Evolutionary conservation across 2,888 invertebrate genomes (phyloP).

Genomic region (Torymus aiolomorphi): DNA sequence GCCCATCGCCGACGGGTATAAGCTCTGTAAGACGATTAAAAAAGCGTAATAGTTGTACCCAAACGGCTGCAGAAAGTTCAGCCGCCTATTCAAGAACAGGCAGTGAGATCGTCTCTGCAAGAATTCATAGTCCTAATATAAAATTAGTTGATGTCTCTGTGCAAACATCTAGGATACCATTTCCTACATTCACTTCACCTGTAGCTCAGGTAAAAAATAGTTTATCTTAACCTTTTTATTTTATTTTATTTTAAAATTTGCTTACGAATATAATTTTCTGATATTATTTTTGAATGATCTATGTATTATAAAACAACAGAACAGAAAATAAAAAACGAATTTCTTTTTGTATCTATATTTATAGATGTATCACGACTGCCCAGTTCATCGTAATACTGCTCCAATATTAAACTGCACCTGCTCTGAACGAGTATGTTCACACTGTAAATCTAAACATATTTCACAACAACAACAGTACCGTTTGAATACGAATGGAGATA

Average conservation of each 20-base stretch:
- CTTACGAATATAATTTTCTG: background rate
- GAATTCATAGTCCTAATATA: constrained; percentile 46
- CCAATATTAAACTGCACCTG: constrained; percentile 30
- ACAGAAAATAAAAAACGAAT: too few relatives aligned
- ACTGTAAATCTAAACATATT: constrained; percentile 31
- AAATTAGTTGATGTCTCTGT: constrained; percentile 58
- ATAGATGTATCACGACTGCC: constrained; percentile 50
- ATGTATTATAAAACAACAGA: too few relatives aligned
- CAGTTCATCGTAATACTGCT: constrained; percentile 24
- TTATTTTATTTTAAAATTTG: background rate
- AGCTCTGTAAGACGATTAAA: constrained; percentile 60
- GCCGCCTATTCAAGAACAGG: constrained; percentile 69
- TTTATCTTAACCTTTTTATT: background rate
- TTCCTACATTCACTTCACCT: background rate
- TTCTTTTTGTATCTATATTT: constrained; percentile 33
- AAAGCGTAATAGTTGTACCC: constrained; percentile 71
- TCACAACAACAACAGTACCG: background rate
- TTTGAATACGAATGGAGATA: background rate
- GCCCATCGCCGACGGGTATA: constrained; percentile 53
- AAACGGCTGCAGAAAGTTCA: constrained; percentile 66
- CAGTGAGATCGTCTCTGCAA: constrained; percentile 67
- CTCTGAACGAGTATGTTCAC: constrained; percentile 34
- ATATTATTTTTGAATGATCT: background rate
- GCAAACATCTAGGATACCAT: constrained; percentile 62
- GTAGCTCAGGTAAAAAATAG: constrained; percentile 27